Conservation (phyloP, 1,140 invertebrate genomes). For the Ooceraea biroi region DNA sequence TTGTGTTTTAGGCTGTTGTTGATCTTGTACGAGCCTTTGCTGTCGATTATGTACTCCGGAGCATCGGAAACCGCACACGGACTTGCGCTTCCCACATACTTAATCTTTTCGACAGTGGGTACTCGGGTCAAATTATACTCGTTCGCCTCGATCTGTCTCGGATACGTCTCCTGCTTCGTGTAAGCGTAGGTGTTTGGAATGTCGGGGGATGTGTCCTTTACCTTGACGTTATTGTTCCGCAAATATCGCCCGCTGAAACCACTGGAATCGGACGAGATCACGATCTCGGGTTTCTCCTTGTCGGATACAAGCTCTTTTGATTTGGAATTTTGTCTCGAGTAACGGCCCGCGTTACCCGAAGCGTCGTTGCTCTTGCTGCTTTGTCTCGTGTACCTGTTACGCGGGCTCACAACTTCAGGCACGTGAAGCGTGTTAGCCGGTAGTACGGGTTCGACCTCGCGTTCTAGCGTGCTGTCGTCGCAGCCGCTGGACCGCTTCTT, state of each 20-base stretch:
- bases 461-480: slow-evolving; percentile 83
- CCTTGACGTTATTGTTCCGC: slow-evolving; percentile 70
- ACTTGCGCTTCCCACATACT: slow-evolving; percentile 76
- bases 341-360: slow-evolving; percentile 53
- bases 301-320: slow-evolving; percentile 70
- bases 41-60: slow-evolving; percentile 70
- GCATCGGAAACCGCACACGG: slow-evolving; percentile 54
- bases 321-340: slow-evolving; percentile 75
- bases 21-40: slow-evolving; percentile 75
- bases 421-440: slow-evolving; percentile 58
- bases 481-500: slow-evolving; percentile 80
- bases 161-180: slow-evolving; percentile 52
- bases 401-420: slow-evolving; percentile 68
- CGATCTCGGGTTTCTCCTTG: slow-evolving; percentile 70
- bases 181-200: slow-evolving; percentile 38
- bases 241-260: slow-evolving; percentile 73
- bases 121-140: slow-evolving; percentile 53
- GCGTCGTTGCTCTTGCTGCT: slow-evolving; percentile 67
- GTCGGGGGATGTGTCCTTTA: slow-evolving; percentile 62
- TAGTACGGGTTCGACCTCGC: slow-evolving; percentile 72
- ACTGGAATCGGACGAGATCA: slow-evolving; percentile 72
- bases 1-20: slow-evolving; percentile 65
- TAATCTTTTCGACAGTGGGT: slow-evolving; percentile 75
- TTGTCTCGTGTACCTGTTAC: slow-evolving; percentile 74
- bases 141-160: slow-evolving; percentile 42